phyloP scores from a whole-genome alignment of 2,113 vertebrate species.

The Calypte anna region DNA sequence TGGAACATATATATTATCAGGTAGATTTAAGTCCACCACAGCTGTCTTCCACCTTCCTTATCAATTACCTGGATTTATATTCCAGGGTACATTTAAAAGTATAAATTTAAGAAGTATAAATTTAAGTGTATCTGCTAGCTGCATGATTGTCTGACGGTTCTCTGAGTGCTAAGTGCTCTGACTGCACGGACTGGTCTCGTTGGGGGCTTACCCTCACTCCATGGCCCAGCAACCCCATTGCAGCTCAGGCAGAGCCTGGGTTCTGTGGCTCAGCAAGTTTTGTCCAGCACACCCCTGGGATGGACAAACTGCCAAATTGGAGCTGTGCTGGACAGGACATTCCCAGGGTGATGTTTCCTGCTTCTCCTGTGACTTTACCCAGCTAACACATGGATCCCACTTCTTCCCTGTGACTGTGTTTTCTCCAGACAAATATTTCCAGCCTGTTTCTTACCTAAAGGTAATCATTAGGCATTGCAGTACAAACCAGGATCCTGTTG shows the following conservation, averaged over 20 bases:
- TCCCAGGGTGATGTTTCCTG: neutral
- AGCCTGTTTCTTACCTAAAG: neutral
- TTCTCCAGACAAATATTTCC: neutral
- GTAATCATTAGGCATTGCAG: neutral
- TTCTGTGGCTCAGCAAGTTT: neutral
- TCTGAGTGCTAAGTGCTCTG: fast-evolving
- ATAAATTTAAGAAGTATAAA: no score
- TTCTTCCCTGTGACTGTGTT: neutral
- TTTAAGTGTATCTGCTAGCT: neutral
- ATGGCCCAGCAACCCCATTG: neutral
- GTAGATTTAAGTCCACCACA: neutral
- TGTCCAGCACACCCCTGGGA: neutral
- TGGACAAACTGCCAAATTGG: neutral
- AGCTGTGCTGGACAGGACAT: neutral
- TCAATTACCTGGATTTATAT: fast-evolving
- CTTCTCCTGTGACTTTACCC: neutral
- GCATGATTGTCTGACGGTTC: neutral
- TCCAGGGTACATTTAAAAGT: neutral
- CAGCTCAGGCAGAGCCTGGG: neutral
- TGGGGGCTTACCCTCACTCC: neutral
- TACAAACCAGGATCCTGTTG: neutral
- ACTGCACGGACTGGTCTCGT: neutral
- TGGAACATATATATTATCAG: neutral
- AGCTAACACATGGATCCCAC: neutral
- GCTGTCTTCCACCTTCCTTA: neutral